Evolutionary conservation across 2,888 invertebrate genomes (phyloP), one percentile per base, ranked within the genome.

Genomic region (Diaphora mendica): DNA sequence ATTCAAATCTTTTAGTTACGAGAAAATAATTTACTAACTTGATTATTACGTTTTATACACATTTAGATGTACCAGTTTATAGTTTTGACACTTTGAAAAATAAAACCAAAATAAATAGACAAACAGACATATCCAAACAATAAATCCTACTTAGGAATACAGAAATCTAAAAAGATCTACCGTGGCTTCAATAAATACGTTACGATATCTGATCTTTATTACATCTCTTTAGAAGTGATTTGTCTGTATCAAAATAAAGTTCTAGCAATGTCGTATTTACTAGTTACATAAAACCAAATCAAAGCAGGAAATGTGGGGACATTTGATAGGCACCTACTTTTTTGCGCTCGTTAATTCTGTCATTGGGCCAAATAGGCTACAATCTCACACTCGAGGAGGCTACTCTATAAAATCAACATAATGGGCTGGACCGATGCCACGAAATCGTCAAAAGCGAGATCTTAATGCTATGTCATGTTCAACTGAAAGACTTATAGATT

Each of bases 391-490:
- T 74, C 74, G 72, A 64, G 26, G 73, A n/a, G 33, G 64, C 26
- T 30, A 67, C 48, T 68, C 66, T 69, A 81, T 78, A 77, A 81
- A 82, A 82, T 78, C 66, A 80, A 74, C 79, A 79, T 82, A 82
- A 82, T 75, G 62, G 74, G 68, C 81, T 82, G 82, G 81, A 77
- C 62, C 26, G 55, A 65, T 77, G 82, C 82, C 82, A 82, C 70
- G 59, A 69, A 68, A 51, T 75, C 51, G 48, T 42, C 70, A 11
- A 62, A 64, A 68, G 64, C 42, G 64, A 48, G 30, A 39, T 33
- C 64, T 59, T 71, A 67, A 75, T 70, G 73, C 69, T 71, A 73
- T 67, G 72, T 65, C 35, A n/a, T 39, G 20, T 30, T 64, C 4
- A 64, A 20, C 64, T 64, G 20, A 23, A n/a, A 64, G 35, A 62